Conservation (phyloP, 23 tunicate genomes). For the Pegea sp. region DNA sequence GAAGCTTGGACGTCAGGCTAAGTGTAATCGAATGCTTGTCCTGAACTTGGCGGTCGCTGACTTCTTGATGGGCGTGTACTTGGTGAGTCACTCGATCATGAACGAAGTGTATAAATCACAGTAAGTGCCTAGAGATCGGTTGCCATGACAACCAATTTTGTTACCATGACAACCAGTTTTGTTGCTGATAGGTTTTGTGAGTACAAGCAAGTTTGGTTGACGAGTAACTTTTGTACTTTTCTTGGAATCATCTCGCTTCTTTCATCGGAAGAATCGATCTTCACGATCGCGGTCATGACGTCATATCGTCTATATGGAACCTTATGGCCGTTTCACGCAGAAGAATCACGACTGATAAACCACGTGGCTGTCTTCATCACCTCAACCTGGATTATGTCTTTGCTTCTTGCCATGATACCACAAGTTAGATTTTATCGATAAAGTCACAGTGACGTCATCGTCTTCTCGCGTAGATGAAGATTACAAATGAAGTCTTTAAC, state of each 20-base stretch:
- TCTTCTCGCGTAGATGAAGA: too few species aligned
- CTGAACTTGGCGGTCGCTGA: constrained; percentile 54
- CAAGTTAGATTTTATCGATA: constrained; percentile 17
- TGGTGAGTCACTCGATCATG: constrained; percentile 5
- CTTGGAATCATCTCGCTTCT: constrained; percentile 44
- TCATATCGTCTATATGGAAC: constrained; percentile 70
- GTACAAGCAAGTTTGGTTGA: constrained; percentile 15
- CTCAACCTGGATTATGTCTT: constrained; percentile 26
- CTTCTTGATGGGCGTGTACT: constrained; percentile 65
- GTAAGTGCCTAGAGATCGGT: too few species aligned
- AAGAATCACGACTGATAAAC: constrained; percentile 32
- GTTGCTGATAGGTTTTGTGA: constrained; percentile 3
- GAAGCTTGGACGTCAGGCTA: constrained; percentile 58
- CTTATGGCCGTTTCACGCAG: constrained; percentile 64
- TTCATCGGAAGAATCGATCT: constrained; percentile 60
- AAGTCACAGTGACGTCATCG: not conserved
- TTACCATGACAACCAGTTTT: not conserved
- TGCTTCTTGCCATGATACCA: constrained; percentile 20
- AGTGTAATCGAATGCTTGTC: constrained; percentile 65
- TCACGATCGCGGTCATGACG: constrained; percentile 44
- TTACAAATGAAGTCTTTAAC: not conserved
- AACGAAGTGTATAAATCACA: not conserved
- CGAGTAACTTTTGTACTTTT: constrained; percentile 19
- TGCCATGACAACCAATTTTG: too few species aligned
- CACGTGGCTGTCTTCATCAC: constrained; percentile 15